These are phyloP conservation scores for Apus apus DNA, from an alignment of 2,113 vertebrate genomes.

Conservation along the genomic window DNA sequence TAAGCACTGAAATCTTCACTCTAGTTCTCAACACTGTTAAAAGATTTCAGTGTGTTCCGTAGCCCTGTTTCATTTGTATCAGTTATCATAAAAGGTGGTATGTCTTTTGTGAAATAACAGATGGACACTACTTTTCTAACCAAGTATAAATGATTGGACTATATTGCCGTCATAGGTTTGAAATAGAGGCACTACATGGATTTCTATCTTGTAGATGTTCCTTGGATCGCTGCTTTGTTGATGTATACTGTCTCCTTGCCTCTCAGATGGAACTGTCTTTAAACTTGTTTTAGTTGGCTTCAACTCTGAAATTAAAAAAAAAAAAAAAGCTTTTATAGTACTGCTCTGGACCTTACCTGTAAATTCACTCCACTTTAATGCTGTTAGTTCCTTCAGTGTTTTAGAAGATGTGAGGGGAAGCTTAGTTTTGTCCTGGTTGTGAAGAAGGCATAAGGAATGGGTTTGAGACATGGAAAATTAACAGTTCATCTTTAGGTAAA, in stretches of 20 bases:
- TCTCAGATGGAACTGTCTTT: not conserved
- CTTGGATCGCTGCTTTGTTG: slow-evolving; percentile 41
- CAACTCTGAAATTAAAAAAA: not conserved
- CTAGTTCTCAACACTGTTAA: not conserved
- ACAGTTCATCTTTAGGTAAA: not conserved
- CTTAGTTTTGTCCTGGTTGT: not conserved
- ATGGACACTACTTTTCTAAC: not conserved
- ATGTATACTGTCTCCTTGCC: slow-evolving; percentile 32
- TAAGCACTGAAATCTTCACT: not conserved
- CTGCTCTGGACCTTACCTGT: not conserved
- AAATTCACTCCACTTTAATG: not conserved
- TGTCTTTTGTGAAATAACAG: slow-evolving; percentile 4
- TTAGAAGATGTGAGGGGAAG: not conserved
- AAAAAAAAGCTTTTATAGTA: not conserved
- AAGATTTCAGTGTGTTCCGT: not conserved
- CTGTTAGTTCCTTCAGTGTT: not conserved
- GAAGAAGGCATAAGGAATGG: not conserved
- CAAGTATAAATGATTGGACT: not conserved
- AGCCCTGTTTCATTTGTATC: not conserved
- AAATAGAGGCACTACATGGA: not conserved
- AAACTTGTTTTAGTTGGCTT: slow-evolving; percentile 5
- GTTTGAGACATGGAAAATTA: not conserved
- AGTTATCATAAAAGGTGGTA: not conserved
- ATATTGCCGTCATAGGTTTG: not conserved
- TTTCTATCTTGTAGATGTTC: slow-evolving; percentile 50